Percentiles rank a stretch among this genome's conserved stretches.
phyloP scores from a whole-genome alignment of 2,797 vertebrate species.

The Cottoperca gobio region DNA sequence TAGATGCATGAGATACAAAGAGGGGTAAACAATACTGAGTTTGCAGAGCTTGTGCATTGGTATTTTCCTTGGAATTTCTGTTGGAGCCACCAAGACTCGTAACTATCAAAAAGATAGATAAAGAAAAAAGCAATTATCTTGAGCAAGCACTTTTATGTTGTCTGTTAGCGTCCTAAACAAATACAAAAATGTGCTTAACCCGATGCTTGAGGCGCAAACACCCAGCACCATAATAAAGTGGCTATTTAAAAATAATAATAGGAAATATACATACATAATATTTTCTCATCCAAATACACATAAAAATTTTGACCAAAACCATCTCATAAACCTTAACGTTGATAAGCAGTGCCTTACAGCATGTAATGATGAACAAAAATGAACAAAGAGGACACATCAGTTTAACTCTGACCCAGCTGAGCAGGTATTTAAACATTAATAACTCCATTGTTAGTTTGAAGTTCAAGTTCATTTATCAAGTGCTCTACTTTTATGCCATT shows the following conservation, averaged over 20 bases:
- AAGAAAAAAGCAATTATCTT: slow-evolving; percentile 4
- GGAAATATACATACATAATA: no score
- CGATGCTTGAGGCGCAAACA: neutral
- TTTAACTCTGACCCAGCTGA: slow-evolving; percentile 38
- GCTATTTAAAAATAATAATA: neutral
- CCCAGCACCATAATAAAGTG: neutral
- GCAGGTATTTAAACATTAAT: slow-evolving; percentile 64
- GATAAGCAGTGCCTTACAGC: neutral
- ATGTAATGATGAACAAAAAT: slow-evolving; percentile 3
- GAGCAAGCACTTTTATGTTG: neutral
- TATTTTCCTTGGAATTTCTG: slow-evolving; percentile 18
- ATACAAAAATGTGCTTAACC: neutral
- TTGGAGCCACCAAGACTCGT: slow-evolving; percentile 20
- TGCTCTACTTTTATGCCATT: slow-evolving; percentile 39
- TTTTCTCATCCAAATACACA: neutral
- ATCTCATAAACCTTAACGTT: neutral
- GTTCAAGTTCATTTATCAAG: slow-evolving; percentile 68
- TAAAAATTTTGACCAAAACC: neutral
- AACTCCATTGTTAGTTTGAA: slow-evolving; percentile 49
- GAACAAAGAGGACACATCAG: slow-evolving; percentile 28
- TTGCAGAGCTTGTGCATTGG: neutral
- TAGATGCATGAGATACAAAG: slow-evolving; percentile 51
- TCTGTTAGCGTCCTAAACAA: neutral
- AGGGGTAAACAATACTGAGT: slow-evolving; percentile 31
- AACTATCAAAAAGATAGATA: slow-evolving; percentile 10